These are phyloP conservation scores for Torymus tubicola DNA, from an alignment of 2,888 invertebrate genomes.

Conservation along the genomic window DNA sequence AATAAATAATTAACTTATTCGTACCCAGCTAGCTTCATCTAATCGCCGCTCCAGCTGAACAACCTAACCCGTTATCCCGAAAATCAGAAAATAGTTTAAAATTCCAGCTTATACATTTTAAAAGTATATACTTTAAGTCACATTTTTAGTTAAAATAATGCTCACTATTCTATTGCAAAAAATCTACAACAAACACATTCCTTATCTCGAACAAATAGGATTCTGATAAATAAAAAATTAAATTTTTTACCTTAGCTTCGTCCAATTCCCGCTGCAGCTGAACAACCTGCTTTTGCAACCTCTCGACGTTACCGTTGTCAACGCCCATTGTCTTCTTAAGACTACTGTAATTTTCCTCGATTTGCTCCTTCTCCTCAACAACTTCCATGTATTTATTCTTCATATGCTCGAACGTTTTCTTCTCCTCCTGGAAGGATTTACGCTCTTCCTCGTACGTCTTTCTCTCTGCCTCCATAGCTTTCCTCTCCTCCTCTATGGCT, in stretches of 20 bases:
- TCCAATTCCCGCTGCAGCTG: slow-evolving; percentile 70
- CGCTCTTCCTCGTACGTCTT: too few relatives aligned
- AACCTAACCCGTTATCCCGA: slow-evolving; percentile 54
- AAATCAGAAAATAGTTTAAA: too few relatives aligned
- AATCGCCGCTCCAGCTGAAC: slow-evolving; percentile 70
- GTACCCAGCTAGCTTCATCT: slow-evolving; percentile 65
- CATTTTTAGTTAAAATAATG: too few relatives aligned
- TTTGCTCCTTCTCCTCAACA: slow-evolving; percentile 65
- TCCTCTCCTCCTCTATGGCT: too few relatives aligned
- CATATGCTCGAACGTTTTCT: slow-evolving; percentile 68
- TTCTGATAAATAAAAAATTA: neutral
- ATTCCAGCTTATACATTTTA: too few relatives aligned
- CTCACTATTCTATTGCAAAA: too few relatives aligned
- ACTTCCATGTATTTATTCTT: slow-evolving; percentile 69
- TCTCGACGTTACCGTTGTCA: slow-evolving; percentile 65
- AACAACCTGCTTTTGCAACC: slow-evolving; percentile 69
- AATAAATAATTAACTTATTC: neutral
- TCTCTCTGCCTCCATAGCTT: too few relatives aligned
- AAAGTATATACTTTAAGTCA: too few relatives aligned
- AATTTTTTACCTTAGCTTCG: slow-evolving; percentile 64
- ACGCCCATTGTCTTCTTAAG: slow-evolving; percentile 63
- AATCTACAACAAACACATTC: too few relatives aligned
- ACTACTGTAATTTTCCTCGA: slow-evolving; percentile 69
- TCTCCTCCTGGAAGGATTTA: too few relatives aligned
- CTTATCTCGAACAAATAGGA: neutral